These are phyloP conservation scores for Amphibalanus amphitrite DNA, from an alignment of 1,140 invertebrate genomes.

Conservation along the genomic window DNA sequence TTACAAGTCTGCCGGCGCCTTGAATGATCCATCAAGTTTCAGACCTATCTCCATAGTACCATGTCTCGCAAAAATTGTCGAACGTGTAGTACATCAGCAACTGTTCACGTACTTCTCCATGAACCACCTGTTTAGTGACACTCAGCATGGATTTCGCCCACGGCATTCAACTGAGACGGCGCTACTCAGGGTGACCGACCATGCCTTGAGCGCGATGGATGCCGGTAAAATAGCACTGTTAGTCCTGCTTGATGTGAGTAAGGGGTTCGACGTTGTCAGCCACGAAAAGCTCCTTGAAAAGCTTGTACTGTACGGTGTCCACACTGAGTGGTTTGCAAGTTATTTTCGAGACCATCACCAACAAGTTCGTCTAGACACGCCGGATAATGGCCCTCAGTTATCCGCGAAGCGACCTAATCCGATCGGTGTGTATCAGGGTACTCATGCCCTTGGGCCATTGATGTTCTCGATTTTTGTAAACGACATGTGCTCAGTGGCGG, in stretches of 20 bases:
- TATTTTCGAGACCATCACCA: background rate
- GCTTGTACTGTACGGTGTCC: background rate
- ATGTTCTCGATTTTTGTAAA: background rate
- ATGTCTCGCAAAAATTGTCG: background rate
- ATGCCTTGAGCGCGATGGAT: no score
- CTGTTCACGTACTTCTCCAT: background rate
- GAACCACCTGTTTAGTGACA: no score
- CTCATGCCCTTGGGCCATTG: background rate
- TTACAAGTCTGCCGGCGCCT: background rate
- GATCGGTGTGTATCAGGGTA: background rate
- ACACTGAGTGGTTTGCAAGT: background rate
- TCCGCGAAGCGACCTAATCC: background rate
- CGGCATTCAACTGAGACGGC: no score
- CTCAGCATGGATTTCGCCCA: no score
- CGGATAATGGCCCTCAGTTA: background rate
- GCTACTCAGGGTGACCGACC: no score
- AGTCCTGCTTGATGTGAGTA: no score
- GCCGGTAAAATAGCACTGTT: no score
- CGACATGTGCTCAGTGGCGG: no score
- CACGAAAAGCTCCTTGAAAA: background rate
- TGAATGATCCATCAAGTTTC: background rate
- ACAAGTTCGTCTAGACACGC: background rate
- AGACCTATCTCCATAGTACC: background rate
- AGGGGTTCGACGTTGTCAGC: background rate
- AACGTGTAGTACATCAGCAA: background rate